Base-by-base conservation (phyloP, 2,113 vertebrate species). In the Galeopterus variegatus region DNA sequence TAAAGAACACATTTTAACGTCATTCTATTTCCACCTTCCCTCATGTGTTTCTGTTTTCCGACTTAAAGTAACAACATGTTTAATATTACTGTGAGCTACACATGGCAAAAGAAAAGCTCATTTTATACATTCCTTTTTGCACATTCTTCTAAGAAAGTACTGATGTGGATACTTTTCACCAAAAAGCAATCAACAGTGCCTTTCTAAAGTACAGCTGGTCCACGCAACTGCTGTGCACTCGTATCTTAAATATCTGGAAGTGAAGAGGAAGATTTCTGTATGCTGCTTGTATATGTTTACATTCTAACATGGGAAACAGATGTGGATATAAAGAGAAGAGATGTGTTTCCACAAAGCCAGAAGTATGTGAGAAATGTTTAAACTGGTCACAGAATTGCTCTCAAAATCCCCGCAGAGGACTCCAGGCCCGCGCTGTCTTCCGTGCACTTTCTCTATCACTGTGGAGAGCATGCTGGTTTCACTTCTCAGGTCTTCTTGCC, bases 261-360 rank as follows among this genome's bases (percentile, higher is more conserved):
- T n/a, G 9, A 0, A 73, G 69, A 41, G 33, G 48, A 0, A 11
- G 33, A 41, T 13, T 24, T 36, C 45, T 58, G 48, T 18, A 0
- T 7, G 28, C 58, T 23, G 58, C 77, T 48, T 31, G 48, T 79
- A 19, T 41, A 58, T 70, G 85, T 79, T 91, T 89, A 33, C 65
- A n/a, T 65, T 88, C 72, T 69, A 72, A 70, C 88, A 70, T 69
- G 93, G 84, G 72, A 93, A 87, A 84, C 94, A 96, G 97, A 96
- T 93, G 97, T 95, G 91, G 31, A 11, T 8, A 21, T 72, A 65
- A 65, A 54, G 88, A 60, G 73, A 36, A 89, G 33, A 48, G 60
- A 8, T 13, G 50, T 85, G 45, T 82, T 73, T 70, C 62, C 93
- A 77, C 69, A 8, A 36, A 79, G 93, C 85, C 90, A 28, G 21